Base-by-base conservation (phyloP, 1,140 invertebrate genomes). In the Zaprionus camerounensis region DNA sequence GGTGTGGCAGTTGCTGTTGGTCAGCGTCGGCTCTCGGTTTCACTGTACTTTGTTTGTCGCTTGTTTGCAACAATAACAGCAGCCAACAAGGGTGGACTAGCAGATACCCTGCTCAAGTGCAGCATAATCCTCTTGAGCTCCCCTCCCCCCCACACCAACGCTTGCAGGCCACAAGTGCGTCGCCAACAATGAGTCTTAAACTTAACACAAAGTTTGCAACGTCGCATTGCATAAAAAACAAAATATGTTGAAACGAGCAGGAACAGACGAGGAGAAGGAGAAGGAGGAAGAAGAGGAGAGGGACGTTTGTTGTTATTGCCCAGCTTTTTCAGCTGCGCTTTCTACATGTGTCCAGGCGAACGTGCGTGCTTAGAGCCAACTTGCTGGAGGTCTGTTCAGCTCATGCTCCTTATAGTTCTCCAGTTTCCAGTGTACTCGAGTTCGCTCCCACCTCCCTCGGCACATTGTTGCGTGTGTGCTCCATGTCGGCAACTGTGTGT, bases 171-270 rank as follows among this genome's bases (percentile, higher is more conserved):
- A 69, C 13, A 26, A 17, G 6, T 15, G 6, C n/a, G 22, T 38
- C 22, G 26, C 15, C 57, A 44, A 57, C 66, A 70, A 64, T 71
- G 41, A 41, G 38, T 49, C 34, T 55, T 65, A 20, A 34, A 36
- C 53, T 41, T 71, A 65, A 76, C 41, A 67, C 80, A 87, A 87
- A 87, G 84, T 87, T 87, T 77, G 80, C 78, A 78, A 78, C 73
- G 71, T 65, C 71, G 71, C 74, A 88, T 80, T 86, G 83, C 76
- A 86, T 87, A 86, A 86, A 86, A 80, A 69, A 80, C 83, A 71
- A 80, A 87, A 79, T 86, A 76, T 86, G 82, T 82, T 71, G 46
- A 72, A 53, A 59, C 62, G 53, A 70, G 20, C 20, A 41, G 62
- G 71, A 59, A 49, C 61, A 28, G 38, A 75, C 41, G 28, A 28